Evolutionary conservation across 2,797 vertebrate species (phyloP).

Genomic region (Tamandua tetradactyla): DNA sequence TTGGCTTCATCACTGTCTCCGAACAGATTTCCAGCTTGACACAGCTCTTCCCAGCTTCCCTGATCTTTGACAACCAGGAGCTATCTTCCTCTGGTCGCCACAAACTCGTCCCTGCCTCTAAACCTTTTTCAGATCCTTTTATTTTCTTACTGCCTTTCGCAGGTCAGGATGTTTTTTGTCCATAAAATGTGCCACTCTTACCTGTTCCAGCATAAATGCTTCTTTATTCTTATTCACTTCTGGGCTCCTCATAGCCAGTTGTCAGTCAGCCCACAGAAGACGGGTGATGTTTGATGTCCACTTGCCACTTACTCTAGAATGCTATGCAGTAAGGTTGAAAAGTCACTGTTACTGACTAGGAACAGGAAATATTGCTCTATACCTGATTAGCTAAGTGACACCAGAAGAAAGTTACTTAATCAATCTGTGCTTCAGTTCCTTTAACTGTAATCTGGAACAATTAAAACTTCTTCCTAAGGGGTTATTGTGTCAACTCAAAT

Average conservation of each 20-base stretch:
- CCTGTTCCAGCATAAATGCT: background rate
- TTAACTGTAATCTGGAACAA: background rate
- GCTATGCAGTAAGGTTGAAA: background rate
- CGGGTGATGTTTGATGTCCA: background rate
- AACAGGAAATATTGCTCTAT: background rate
- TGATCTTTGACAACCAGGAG: conserved; percentile 67
- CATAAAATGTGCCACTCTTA: conserved; percentile 29
- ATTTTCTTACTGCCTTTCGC: conserved; percentile 38
- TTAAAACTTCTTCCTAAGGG: background rate
- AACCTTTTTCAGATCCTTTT: conserved; percentile 51
- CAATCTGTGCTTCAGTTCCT: background rate
- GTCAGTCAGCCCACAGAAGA: background rate
- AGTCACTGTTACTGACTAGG: background rate
- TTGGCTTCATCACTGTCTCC: conserved; percentile 76
- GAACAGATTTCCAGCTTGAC: conserved; percentile 72
- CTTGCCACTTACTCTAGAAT: conserved; percentile 35
- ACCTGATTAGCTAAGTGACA: background rate
- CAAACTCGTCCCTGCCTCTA: background rate
- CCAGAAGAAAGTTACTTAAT: background rate
- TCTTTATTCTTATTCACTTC: background rate
- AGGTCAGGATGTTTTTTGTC: conserved; percentile 27
- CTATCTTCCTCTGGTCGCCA: conserved; percentile 41
- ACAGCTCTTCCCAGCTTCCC: conserved; percentile 63
- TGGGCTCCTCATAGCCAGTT: background rate
- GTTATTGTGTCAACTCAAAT: conserved; percentile 2